These are phyloP conservation scores for Congeria kusceri DNA, from an alignment of 2,888 invertebrate species.

Conservation along the genomic window DNA sequence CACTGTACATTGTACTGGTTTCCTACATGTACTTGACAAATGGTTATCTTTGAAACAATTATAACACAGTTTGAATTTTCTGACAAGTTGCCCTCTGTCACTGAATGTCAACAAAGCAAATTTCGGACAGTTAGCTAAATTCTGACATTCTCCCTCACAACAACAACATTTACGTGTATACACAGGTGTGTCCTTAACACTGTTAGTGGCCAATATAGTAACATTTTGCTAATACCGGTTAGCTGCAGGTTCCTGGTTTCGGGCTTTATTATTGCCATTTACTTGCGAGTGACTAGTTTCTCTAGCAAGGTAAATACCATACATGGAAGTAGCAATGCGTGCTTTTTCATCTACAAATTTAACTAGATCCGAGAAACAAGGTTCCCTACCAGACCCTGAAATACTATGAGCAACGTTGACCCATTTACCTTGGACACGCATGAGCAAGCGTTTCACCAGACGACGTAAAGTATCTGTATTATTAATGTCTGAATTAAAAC, in stretches of 20 bases:
- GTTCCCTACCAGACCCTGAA: not conserved
- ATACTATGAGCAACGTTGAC: not conserved
- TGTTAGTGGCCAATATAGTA: no score
- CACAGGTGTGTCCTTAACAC: no score
- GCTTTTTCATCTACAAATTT: not conserved
- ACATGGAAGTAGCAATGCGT: not conserved
- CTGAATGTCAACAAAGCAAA: no score
- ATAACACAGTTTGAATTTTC: conserved; percentile 28
- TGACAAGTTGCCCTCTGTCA: conserved; percentile 2
- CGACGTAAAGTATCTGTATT: not conserved
- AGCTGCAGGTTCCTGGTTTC: no score
- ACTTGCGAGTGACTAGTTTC: not conserved
- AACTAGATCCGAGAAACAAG: conserved; percentile 4
- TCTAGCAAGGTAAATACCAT: not conserved
- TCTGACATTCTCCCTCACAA: no score
- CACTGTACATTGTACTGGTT: conserved; percentile 19
- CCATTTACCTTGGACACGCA: conserved; percentile 1
- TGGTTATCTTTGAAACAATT: conserved; percentile 48
- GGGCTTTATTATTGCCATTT: no score
- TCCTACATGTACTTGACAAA: conserved; percentile 36
- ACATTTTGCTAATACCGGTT: no score
- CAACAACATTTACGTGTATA: no score
- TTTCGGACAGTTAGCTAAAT: no score
- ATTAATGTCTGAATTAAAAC: conserved; percentile 6
- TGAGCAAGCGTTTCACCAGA: not conserved